phyloP scores from a whole-genome alignment of 2,797 vertebrate species.

The Lithobates sylvaticus region DNA sequence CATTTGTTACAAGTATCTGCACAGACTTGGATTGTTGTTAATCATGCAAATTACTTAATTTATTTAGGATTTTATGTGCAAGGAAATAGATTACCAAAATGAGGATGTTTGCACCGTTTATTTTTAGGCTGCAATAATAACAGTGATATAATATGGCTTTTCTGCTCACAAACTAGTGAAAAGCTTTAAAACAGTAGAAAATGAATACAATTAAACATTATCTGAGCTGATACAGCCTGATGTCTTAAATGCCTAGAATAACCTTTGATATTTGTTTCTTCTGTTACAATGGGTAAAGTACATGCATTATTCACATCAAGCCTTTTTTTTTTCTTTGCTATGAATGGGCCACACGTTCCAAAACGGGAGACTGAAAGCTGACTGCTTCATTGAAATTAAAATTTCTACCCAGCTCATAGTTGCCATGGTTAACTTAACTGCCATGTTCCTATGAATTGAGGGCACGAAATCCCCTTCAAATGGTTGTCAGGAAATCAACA shows the following conservation, averaged over 20 bases:
- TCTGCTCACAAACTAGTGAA: background rate
- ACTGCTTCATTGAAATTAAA: constrained; percentile 41
- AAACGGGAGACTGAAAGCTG: constrained; percentile 15
- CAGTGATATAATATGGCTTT: background rate
- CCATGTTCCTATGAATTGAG: constrained; percentile 48
- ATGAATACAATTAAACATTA: background rate
- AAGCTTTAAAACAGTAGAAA: background rate
- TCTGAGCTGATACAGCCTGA: background rate
- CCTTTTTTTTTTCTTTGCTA: constrained; percentile 20
- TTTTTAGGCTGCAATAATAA: background rate
- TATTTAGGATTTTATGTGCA: constrained; percentile 12
- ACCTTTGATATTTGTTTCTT: constrained; percentile 17
- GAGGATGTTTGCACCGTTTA: background rate
- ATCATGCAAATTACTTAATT: constrained; percentile 45
- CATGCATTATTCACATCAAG: constrained; percentile 33
- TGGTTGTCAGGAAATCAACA: constrained; percentile 57
- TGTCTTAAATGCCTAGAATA: background rate
- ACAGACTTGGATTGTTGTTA: constrained; percentile 19
- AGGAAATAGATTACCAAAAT: constrained; percentile 9
- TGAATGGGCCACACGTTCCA: constrained; percentile 27
- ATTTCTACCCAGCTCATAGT: constrained; percentile 39
- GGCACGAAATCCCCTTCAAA: constrained; percentile 50
- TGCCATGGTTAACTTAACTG: constrained; percentile 62
- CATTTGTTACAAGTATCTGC: constrained; percentile 40
- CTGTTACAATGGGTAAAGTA: background rate